A percentile compares a stretch with the other conserved stretches of the same genome.
phyloP scores from a whole-genome alignment of 2,113 vertebrate genomes.

The Hemibagrus wyckioides region DNA sequence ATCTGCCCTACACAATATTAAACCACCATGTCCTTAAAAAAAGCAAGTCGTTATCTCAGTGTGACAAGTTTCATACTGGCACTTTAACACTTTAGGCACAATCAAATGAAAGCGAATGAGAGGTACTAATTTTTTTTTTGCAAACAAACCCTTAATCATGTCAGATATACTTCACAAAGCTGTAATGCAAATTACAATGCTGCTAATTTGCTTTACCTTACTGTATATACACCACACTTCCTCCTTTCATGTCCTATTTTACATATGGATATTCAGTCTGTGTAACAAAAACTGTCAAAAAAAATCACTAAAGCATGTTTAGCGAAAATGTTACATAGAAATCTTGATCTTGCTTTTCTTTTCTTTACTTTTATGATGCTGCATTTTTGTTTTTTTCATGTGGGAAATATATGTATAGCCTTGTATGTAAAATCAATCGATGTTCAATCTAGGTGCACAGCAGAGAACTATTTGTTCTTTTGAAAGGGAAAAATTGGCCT shows the following conservation, averaged over 20 bases:
- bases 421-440: constrained; percentile 17
- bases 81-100: not conserved
- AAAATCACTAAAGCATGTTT: not conserved
- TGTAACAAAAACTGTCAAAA: not conserved
- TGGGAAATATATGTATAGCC: not conserved
- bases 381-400: not conserved
- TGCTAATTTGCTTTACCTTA: not conserved
- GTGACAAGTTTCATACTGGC: not conserved
- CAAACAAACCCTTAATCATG: not conserved
- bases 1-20: constrained; percentile 7
- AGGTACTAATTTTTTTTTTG: not conserved
- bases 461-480: not conserved
- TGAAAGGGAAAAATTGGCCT: not conserved
- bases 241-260: not conserved
- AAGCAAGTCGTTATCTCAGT: not conserved
- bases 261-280: not conserved
- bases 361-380: not conserved
- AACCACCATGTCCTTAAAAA: not conserved
- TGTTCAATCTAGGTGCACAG: not conserved
- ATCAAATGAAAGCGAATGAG: not conserved
- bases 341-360: not conserved
- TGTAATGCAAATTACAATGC: not conserved
- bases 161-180: not conserved
- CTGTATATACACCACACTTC: not conserved
- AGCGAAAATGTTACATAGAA: not conserved